A percentile compares a stretch with the other conserved stretches of the same genome.
Evolutionary conservation across 1,140 invertebrate species (phyloP).

Genomic region (Drosophila kohkoa): DNA sequence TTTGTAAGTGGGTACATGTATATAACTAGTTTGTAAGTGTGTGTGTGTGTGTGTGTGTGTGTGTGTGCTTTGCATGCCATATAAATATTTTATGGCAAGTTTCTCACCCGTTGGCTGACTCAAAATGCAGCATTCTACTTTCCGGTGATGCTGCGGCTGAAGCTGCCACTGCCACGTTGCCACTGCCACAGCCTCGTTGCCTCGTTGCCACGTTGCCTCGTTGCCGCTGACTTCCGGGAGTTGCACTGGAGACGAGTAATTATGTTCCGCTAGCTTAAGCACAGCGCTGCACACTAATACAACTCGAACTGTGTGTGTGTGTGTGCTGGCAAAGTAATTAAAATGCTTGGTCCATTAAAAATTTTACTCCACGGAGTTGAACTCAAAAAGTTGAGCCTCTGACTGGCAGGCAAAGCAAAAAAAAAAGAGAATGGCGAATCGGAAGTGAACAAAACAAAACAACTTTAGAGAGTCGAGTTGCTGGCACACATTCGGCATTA

Average conservation of each 20-base stretch:
- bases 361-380: slow-evolving; percentile 77
- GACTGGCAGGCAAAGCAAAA: slow-evolving; percentile 51
- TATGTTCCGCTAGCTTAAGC: slow-evolving; percentile 82
- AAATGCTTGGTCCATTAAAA: slow-evolving; percentile 83
- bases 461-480: slow-evolving; percentile 67
- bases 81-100: slow-evolving; percentile 79
- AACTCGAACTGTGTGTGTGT: neutral
- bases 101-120: slow-evolving; percentile 61
- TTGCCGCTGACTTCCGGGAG: slow-evolving; percentile 74
- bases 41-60: neutral
- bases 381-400: slow-evolving; percentile 76
- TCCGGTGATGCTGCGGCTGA: slow-evolving; percentile 70
- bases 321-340: slow-evolving; percentile 71
- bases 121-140: slow-evolving; percentile 61
- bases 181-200: slow-evolving; percentile 22
- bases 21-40: slow-evolving; percentile 29
- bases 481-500: slow-evolving; percentile 74
- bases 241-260: slow-evolving; percentile 77
- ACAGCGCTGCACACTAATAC: slow-evolving; percentile 35
- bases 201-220: slow-evolving; percentile 14
- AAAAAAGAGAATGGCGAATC: slow-evolving; percentile 23
- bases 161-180: slow-evolving; percentile 40
- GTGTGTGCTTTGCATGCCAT: slow-evolving; percentile 28
- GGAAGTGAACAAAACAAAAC: slow-evolving; percentile 61
- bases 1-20: slow-evolving; percentile 32